Base-by-base conservation (phyloP, 92 coral and sea anemone species). In the Chrysogorgia sp. region DNA sequence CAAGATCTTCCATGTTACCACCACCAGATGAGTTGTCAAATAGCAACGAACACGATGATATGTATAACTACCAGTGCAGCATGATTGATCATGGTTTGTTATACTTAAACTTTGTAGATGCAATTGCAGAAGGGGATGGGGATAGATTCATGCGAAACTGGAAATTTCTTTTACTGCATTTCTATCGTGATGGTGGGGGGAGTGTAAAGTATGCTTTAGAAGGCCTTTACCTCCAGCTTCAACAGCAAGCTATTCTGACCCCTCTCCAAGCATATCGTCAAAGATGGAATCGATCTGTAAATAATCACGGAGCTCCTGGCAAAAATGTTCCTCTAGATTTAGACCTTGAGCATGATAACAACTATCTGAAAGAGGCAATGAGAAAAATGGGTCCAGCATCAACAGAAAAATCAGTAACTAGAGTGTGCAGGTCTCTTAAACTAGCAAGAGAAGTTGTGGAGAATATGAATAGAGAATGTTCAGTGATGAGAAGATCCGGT, bases 281-380 rank as follows among this genome's bases (percentile, higher is more conserved):
- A 13, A 75, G 19, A 29, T 75, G 74, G 74, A 40, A 40, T 40
- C 59, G 77, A 3, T 29, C 49, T 45, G 58, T 34, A 17, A 79
- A 79, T 35, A 63, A 61, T 23, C 2, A 33, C 9, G 80, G 80
- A 34, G 80, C 66, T 4, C 32, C 34, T 7, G 85, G 85, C 14
- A 25, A 34, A 10, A 81, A 81, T 55, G 78, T 71, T 45, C 61
- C 63, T 7, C 78, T 48, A 0, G 78, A 71, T 71, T 62, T 71
- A 13, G 78, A 71, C n/a, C 78, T 71, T 0, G 78, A 47, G 37
- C 81, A 58, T 26, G 81, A 75, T 71, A 75, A 75, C 28, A 75
- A 75, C 67, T 75, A n/a, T n/a, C n/a, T n/a, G n/a, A n/a, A n/a
- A n/a, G n/a, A n/a, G n/a, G n/a, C n/a, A n/a, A n/a, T n/a, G n/a